phyloP scores from a whole-genome alignment of 2,888 invertebrate genomes.

The Lepidochitona cinerea region DNA sequence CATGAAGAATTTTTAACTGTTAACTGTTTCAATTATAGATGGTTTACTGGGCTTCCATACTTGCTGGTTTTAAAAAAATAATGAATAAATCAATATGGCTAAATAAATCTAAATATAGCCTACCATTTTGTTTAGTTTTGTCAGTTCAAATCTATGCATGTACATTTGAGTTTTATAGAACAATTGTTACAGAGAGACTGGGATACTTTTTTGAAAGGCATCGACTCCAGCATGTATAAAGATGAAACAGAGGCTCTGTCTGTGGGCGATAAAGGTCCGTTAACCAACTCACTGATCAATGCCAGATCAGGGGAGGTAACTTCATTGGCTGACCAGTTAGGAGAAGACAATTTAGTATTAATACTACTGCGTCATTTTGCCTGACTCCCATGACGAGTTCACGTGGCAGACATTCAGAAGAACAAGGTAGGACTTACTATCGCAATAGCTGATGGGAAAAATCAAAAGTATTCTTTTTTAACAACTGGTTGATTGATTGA shows the following conservation, averaged over 20 bases:
- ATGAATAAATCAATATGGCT: no score
- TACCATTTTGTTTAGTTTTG: not conserved
- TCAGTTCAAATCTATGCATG: not conserved
- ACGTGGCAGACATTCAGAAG: constrained; percentile 43
- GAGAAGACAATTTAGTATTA: constrained; percentile 37
- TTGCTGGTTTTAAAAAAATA: no score
- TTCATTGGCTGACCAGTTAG: constrained; percentile 36
- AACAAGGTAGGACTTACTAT: constrained; percentile 41
- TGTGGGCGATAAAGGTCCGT: constrained; percentile 42
- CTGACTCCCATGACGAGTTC: constrained; percentile 68
- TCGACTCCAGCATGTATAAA: constrained; percentile 39
- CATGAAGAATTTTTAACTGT: no score
- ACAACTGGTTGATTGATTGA: no score
- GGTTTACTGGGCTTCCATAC: no score
- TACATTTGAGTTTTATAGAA: not conserved
- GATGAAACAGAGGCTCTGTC: constrained; percentile 20
- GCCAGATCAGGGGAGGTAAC: constrained; percentile 41
- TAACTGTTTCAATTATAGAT: no score
- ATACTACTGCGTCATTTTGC: constrained; percentile 64
- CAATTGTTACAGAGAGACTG: constrained; percentile 47
- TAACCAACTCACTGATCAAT: constrained; percentile 41
- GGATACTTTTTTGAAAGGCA: constrained; percentile 45
- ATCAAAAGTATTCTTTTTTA: no score
- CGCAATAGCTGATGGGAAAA: no score
- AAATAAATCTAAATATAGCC: not conserved